Evolutionary conservation across 2,797 vertebrate species (phyloP).

Genomic region (Dromococcyx pavoninus): DNA sequence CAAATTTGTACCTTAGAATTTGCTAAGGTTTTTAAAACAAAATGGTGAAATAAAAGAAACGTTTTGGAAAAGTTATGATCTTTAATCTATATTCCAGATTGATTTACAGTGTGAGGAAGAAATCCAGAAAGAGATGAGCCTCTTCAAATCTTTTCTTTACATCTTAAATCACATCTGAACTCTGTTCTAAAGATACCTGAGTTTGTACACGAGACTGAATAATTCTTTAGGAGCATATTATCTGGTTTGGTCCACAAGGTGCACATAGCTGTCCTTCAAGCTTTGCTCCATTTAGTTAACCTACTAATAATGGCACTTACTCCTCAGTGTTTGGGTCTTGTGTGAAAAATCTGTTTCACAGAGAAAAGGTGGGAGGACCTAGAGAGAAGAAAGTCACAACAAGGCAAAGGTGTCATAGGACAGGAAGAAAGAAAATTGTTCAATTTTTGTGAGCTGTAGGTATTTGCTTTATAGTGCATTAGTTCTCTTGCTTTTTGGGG

Average conservation of each 20-base stretch:
- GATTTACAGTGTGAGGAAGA: neutral
- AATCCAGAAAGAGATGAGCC: neutral
- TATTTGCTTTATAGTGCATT: neutral
- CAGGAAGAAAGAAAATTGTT: neutral
- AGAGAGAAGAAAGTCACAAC: neutral
- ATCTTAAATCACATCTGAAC: neutral
- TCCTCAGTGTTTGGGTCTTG: neutral
- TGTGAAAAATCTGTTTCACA: neutral
- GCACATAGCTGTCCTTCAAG: neutral
- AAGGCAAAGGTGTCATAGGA: neutral
- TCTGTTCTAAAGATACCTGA: neutral
- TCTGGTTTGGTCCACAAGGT: neutral
- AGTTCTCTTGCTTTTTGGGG: neutral
- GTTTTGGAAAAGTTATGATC: neutral
- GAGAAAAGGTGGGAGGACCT: neutral
- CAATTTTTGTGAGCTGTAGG: accelerated
- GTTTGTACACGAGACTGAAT: neutral
- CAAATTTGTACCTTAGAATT: neutral
- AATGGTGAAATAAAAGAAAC: neutral
- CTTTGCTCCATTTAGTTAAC: neutral
- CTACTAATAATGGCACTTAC: neutral
- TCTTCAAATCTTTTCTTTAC: neutral
- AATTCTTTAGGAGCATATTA: neutral
- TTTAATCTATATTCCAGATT: neutral
- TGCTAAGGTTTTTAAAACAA: neutral